Evolutionary conservation across 2,113 vertebrate species (phyloP).

Genomic region (Pedetes capensis): DNA sequence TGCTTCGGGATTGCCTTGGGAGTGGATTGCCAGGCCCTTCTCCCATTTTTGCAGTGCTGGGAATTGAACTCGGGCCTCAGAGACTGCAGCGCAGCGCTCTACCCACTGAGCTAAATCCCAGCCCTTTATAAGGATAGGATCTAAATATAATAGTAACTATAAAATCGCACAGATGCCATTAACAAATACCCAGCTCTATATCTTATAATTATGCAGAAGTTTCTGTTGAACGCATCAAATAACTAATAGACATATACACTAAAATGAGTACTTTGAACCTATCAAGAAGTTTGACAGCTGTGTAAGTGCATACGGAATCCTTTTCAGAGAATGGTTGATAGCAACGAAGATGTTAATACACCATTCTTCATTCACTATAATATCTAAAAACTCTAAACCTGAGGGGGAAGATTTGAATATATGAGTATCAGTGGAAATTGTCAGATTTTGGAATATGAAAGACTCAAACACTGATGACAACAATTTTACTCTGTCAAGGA

Average conservation of each 20-base stretch:
- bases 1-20: too few species aligned
- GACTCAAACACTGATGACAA: conserved; percentile 55
- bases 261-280: not conserved
- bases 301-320: not conserved
- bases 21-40: too few species aligned
- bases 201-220: not conserved
- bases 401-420: not conserved
- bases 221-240: not conserved
- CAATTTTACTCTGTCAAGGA: conserved; percentile 43
- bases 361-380: not conserved
- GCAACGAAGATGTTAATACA: conserved; percentile 49
- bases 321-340: not conserved
- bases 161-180: not conserved
- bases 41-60: too few species aligned
- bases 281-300: conserved; percentile 20
- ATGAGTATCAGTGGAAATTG: not conserved
- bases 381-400: conserved; percentile 28
- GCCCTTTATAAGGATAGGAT: too few species aligned
- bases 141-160: not conserved
- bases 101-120: too few species aligned
- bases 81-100: too few species aligned
- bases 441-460: conserved; percentile 31
- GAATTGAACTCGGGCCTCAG: too few species aligned
- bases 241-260: not conserved
- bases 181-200: not conserved